A percentile compares a stretch with the other conserved stretches of the same genome.
These are phyloP conservation scores for Drosophila subpulchrella DNA, from an alignment of 1,140 invertebrate species.

Conservation along the genomic window DNA sequence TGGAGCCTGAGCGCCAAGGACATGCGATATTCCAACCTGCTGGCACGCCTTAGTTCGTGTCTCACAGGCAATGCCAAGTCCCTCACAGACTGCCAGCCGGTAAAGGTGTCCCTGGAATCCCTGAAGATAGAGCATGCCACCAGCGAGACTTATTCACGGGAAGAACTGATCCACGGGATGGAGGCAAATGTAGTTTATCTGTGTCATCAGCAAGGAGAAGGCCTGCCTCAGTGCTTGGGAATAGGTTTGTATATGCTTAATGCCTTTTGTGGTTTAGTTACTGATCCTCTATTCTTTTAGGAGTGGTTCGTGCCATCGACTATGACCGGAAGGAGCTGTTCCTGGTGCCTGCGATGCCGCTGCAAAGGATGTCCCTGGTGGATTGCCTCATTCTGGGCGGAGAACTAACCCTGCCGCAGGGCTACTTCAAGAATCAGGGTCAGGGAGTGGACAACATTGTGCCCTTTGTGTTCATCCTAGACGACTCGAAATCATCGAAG, in stretches of 20 bases:
- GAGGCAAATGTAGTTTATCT: conserved; percentile 81
- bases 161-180: conserved; percentile 57
- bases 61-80: conserved; percentile 57
- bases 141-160: conserved; percentile 15
- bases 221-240: conserved; percentile 62
- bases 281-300: conserved; percentile 22
- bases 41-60: conserved; percentile 59
- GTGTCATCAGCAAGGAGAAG: background rate
- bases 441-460: conserved; percentile 43
- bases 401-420: conserved; percentile 65
- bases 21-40: conserved; percentile 65
- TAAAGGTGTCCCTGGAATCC: conserved; percentile 39
- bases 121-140: conserved; percentile 47
- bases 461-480: conserved; percentile 70
- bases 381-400: conserved; percentile 65
- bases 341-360: conserved; percentile 60
- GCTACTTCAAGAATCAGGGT: conserved; percentile 70
- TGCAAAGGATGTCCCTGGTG: conserved; percentile 36
- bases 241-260: conserved; percentile 55
- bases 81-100: conserved; percentile 52
- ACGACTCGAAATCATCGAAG: conserved; percentile 66
- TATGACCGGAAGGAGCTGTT: conserved; percentile 49
- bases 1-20: conserved; percentile 77
- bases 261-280: background rate
- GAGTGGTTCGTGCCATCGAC: conserved; percentile 76